Evolutionary conservation across 2,113 vertebrate species (phyloP).

Genomic region (Passerina amoena): DNA sequence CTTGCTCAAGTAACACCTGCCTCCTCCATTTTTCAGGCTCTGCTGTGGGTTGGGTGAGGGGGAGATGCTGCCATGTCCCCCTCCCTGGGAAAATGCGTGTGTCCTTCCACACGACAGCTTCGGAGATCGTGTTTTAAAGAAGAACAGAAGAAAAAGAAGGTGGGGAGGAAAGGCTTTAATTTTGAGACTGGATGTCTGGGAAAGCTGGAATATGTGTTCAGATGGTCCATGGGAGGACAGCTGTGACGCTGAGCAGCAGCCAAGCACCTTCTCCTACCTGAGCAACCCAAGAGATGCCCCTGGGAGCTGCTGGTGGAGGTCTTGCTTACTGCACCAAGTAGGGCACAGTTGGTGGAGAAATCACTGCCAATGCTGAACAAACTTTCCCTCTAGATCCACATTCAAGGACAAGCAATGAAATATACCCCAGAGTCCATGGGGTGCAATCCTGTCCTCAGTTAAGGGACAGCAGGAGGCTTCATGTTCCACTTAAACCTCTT

Average conservation of each 20-base stretch:
- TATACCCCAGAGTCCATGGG: rapidly evolving
- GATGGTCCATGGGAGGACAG: not conserved
- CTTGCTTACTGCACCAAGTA: not conserved
- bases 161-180: not conserved
- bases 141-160: not conserved
- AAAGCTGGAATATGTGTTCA: not conserved
- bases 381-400: not conserved
- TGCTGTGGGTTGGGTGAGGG: not conserved
- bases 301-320: not conserved
- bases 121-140: not conserved
- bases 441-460: rapidly evolving
- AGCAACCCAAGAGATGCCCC: not conserved
- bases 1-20: not conserved
- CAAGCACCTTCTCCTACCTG: not conserved
- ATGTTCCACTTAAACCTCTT: not conserved
- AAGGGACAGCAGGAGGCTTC: not conserved
- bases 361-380: not conserved
- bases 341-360: not conserved
- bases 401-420: not conserved
- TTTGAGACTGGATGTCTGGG: not conserved
- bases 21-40: not conserved
- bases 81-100: not conserved
- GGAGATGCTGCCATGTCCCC: not conserved
- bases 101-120: not conserved
- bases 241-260: not conserved